Percentiles rank a stretch among this genome's conserved stretches.
Evolutionary conservation across 2,797 vertebrate genomes (phyloP).

Genomic region (Dromococcyx pavoninus): DNA sequence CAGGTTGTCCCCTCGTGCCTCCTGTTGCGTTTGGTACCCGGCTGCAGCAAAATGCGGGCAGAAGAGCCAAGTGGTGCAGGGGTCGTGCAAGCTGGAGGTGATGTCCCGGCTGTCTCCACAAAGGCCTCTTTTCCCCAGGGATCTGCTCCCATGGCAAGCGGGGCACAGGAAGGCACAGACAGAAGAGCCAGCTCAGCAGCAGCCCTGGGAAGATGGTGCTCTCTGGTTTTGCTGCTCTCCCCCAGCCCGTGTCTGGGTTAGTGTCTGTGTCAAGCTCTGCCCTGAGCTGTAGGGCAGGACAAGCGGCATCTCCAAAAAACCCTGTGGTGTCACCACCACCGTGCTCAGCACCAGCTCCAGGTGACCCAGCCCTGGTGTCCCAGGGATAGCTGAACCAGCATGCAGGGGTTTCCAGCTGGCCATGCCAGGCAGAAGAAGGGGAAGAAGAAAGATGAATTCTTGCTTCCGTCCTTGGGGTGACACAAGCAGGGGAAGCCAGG

Average conservation of each 20-base stretch:
- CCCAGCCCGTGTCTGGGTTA: too few species aligned
- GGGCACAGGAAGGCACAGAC: neutral
- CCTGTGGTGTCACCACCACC: rapidly evolving
- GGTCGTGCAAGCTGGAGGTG: too few species aligned
- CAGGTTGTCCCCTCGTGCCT: neutral
- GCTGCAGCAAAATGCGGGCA: too few species aligned
- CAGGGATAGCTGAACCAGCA: rapidly evolving
- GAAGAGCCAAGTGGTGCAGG: too few species aligned
- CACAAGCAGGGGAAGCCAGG: neutral
- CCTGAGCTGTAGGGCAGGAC: rapidly evolving
- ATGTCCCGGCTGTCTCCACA: too few species aligned
- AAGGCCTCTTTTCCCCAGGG: too few species aligned
- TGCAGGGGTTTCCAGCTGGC: neutral
- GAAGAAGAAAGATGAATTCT: neutral
- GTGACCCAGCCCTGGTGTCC: neutral
- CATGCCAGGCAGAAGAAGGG: neutral
- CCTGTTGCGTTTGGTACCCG: too few species aligned
- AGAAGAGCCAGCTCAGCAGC: neutral
- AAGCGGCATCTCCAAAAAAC: neutral
- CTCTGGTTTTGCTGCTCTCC: neutral
- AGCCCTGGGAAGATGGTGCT: neutral
- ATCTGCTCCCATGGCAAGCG: rapidly evolving
- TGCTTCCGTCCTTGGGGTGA: neutral
- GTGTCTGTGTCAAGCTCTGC: neutral
- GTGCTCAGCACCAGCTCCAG: neutral